These are phyloP conservation scores for Athripsodes cinereus DNA, from an alignment of 2,888 invertebrate species.

Conservation along the genomic window DNA sequence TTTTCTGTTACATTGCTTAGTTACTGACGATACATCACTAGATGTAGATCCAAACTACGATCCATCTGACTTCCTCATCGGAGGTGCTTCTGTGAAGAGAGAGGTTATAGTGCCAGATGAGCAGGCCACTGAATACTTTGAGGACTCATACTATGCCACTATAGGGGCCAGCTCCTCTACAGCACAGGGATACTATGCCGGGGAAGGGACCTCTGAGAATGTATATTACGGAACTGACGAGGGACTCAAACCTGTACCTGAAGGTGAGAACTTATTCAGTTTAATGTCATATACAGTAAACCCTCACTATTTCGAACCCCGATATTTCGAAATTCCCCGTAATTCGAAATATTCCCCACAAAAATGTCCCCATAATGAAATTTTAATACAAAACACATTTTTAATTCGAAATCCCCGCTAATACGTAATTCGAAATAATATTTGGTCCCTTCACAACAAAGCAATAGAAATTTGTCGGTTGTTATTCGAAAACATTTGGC, in stretches of 20 bases:
- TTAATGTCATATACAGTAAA: no score
- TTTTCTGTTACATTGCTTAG: conserved; percentile 20
- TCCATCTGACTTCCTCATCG: conserved; percentile 75
- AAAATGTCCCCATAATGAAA: no score
- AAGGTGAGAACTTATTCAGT: conserved; percentile 2
- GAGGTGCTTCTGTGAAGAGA: conserved; percentile 39
- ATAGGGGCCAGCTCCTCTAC: neutral
- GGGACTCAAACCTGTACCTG: conserved; percentile 4
- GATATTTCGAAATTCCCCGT: no score
- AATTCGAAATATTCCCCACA: no score
- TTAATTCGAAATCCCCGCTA: no score
- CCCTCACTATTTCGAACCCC: no score
- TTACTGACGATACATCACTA: conserved; percentile 50
- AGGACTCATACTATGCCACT: conserved; percentile 4
- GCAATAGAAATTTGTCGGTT: no score
- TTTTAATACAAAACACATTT: no score
- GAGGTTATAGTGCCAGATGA: conserved; percentile 31
- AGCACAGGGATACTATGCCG: neutral
- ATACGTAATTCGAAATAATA: no score
- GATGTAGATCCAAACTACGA: conserved; percentile 80
- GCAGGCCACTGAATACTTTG: conserved; percentile 7
- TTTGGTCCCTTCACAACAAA: no score
- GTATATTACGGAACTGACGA: conserved; percentile 3
- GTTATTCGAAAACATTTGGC: no score
- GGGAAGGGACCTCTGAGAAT: neutral